Evolutionary conservation across 1,140 invertebrate species (phyloP).

Genomic region (Teleogryllus occipitalis): DNA sequence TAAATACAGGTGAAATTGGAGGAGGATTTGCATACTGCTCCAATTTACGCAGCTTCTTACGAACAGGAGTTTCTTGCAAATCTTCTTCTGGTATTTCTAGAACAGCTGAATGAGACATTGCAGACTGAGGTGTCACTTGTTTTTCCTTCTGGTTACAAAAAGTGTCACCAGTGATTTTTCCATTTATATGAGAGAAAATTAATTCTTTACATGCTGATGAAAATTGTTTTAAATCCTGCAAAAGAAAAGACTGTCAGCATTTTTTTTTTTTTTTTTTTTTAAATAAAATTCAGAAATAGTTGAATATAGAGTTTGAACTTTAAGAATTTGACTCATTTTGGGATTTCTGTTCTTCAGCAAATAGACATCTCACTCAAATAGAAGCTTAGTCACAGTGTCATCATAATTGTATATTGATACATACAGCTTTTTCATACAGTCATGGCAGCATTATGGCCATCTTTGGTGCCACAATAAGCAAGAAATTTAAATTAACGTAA

Average conservation of each 20-base stretch:
- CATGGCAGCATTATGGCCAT: too few species aligned
- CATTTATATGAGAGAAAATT: slow-evolving; percentile 28
- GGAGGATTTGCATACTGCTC: slow-evolving; percentile 32
- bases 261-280: neutral
- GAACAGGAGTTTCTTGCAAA: neutral
- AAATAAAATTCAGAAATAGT: neutral
- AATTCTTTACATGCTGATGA: slow-evolving; percentile 28
- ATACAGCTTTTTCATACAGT: too few species aligned
- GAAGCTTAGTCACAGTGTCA: too few species aligned
- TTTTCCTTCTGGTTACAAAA: too few species aligned
- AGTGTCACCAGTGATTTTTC: slow-evolving; percentile 29
- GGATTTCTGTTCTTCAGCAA: neutral
- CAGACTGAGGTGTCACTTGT: too few species aligned
- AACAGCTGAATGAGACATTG: neutral
- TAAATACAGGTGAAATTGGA: slow-evolving; percentile 30
- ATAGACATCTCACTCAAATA: too few species aligned
- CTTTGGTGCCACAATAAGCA: too few species aligned
- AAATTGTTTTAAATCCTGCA: slow-evolving; percentile 32
- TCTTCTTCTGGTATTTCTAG: neutral
- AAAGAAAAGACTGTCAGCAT: slow-evolving; percentile 15
- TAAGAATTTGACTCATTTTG: neutral
- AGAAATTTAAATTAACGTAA: too few species aligned
- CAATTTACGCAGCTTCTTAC: slow-evolving; percentile 23
- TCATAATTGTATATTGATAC: too few species aligned
- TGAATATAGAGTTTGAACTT: neutral